Evolutionary conservation across 2,113 vertebrate species (phyloP).

Genomic region (Poeciliopsis retropinna): DNA sequence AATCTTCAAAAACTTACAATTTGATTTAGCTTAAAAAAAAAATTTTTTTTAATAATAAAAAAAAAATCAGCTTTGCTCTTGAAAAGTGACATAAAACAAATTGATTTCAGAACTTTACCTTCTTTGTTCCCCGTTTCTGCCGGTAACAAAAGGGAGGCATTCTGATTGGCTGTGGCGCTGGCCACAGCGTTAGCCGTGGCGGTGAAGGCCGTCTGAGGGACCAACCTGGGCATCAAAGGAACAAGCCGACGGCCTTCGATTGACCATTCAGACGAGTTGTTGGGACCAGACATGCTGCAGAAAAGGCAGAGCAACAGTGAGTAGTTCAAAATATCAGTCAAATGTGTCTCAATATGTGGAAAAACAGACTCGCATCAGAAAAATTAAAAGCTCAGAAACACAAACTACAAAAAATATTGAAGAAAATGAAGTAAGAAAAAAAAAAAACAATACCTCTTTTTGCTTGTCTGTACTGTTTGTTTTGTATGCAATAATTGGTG

Average conservation of each 20-base stretch:
- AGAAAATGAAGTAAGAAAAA: no score
- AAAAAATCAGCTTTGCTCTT: not conserved
- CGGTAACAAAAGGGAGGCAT: conserved; percentile 89
- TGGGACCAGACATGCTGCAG: conserved; percentile 95
- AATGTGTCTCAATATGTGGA: not conserved
- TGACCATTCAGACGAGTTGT: conserved; percentile 97
- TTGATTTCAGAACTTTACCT: conserved; percentile 75
- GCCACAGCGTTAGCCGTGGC: conserved; percentile 94
- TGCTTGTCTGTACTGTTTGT: no score
- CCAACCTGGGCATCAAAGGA: conserved; percentile 94
- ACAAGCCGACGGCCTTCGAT: conserved; percentile 96
- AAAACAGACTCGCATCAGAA: no score
- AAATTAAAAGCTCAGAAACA: not conserved
- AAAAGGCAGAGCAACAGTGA: not conserved
- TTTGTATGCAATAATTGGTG: no score
- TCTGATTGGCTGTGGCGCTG: conserved; percentile 91
- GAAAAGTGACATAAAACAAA: not conserved
- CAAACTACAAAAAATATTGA: not conserved
- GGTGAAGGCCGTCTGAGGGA: conserved; percentile 96
- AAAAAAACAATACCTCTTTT: no score
- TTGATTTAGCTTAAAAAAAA: no score
- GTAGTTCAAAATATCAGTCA: not conserved
- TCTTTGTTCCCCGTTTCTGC: conserved; percentile 97
- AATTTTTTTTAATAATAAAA: no score
- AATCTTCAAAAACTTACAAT: no score